Evolutionary conservation across 1,140 invertebrate genomes (phyloP).

Genomic region (Scaptomyza montana): DNA sequence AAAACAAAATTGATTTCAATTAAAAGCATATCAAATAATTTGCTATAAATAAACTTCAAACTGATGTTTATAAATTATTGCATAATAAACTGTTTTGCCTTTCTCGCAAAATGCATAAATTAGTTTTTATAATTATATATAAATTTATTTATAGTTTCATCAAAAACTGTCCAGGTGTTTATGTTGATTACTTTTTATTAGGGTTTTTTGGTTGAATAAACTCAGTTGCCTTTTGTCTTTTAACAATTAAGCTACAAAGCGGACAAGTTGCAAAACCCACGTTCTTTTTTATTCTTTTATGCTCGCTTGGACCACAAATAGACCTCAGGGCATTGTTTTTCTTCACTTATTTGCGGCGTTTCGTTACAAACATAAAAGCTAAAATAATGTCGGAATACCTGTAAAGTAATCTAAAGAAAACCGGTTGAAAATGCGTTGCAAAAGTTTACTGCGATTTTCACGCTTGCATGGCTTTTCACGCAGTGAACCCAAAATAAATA

Average conservation of each 20-base stretch:
- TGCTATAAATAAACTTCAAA: background rate
- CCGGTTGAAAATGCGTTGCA: constrained; percentile 23
- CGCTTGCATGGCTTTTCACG: constrained; percentile 70
- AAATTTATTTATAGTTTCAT: too few species aligned
- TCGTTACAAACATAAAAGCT: constrained; percentile 7
- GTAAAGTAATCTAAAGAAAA: constrained; percentile 7
- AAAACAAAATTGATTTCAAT: constrained; percentile 2
- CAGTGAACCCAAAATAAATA: background rate
- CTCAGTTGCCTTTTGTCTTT: background rate
- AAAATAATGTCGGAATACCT: constrained; percentile 14
- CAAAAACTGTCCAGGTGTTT: background rate
- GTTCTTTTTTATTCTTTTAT: constrained; percentile 29
- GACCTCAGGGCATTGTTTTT: constrained; percentile 4
- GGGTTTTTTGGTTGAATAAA: constrained; percentile 18
- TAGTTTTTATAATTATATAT: too few species aligned
- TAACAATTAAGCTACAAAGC: background rate
- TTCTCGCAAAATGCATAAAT: too few species aligned
- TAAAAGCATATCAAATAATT: background rate
- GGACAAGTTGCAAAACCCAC: constrained; percentile 9
- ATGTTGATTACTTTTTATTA: background rate
- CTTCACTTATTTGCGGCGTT: constrained; percentile 1
- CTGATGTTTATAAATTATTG: too few species aligned
- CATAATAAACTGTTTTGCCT: too few species aligned
- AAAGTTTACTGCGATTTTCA: constrained; percentile 66
- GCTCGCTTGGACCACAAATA: background rate